Base-by-base conservation (phyloP, 2,888 invertebrate species). In the Eupithecia centaureata region DNA sequence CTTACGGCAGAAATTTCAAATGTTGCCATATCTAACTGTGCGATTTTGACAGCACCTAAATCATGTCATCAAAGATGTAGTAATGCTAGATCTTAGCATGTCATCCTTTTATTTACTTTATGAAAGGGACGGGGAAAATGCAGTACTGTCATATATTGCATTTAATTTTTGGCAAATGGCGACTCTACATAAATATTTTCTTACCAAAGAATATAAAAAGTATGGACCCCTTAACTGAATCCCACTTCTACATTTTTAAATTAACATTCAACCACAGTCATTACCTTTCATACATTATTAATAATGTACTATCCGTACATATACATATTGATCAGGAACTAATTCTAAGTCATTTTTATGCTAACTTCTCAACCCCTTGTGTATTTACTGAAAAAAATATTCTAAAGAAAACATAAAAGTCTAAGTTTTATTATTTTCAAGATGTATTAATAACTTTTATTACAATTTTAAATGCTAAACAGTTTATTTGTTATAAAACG, bases 241-340 rank as follows among this genome's bases (percentile, higher is more conserved):
- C 61, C 51, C 32, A 22, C 15, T 13, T 32, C 51, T 68, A 76
- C 73, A 74, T 68, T 70, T 75, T 76, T 74, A 18, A 75, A 72
- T 68, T 52, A 57, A 52, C 7, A 62, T 65, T 58, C 42, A 67
- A 71, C 63, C 73, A 67, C 67, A 76, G 77, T 74, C 72, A 79
- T 42, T 77, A 33, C 61, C n/a, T 70, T 73, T 62, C 65, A 68
- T 68, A 58, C 64, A 68, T 64, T 68, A 65, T 76, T 78, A 65
- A 65, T 78, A 65, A 59, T 65, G 38, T 63, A 63, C 52, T 32
- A 22, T 42, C 56, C 63, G 7, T 54, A 28, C 54, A 54, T 54
- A 54, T 15, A 60, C 62, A 68, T 67, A 72, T 70, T 70, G 70
- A 70, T 65, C 57, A 57, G 54, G 33, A 68, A 61, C 38, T 47